Evolutionary conservation across 2,888 invertebrate genomes (phyloP), one percentile per base, ranked within the genome.

Genomic region (Eupelmus urozonus): DNA sequence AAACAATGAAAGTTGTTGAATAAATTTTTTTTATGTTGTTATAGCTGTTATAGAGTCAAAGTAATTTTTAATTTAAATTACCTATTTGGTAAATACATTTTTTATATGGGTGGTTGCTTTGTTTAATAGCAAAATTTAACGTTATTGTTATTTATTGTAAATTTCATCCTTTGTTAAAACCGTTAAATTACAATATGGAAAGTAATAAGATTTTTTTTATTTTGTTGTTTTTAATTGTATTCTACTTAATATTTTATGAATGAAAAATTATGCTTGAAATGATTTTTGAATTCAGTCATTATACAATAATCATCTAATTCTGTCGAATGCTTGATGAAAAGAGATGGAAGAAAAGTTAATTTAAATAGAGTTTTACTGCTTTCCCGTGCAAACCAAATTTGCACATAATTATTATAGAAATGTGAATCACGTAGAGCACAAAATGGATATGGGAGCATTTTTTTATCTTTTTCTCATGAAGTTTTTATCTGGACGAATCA

Each of bases 301-400:
- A 60, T 3, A 29, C 62, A 55, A 62, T 29, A 5, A n/a, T n/a
- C n/a, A n/a, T n/a, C n/a, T n/a, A n/a, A n/a, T n/a, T n/a, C n/a
- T n/a, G n/a, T 65, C 70, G 18, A 25, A 45, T 76, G 71, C 65
- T 51, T 71, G 59, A 42, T 18, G 13, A 69, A 70, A 51, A 18
- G 59, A n/a, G 40, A 57, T 57, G 63, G 71, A 51, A 16, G 42
- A 53, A 53, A 23, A 16, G 18, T 65, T 51, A 34, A 49, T 57
- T 34, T 51, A 2, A 40, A n/a, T 18, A 42, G 9, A 34, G 11
- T 27, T 55, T 55, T 70, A 18, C 40, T 76, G 59, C 34, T 76
- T 71, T 72, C 59, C 9, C 45, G 45, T 51, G 42, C 9, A 59
- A 67, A 53, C 2, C 23, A 23, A 65, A 40, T 34, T 27, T 25